Conservation (phyloP, 2,888 invertebrate species). For the Rhamnusium bicolor region DNA sequence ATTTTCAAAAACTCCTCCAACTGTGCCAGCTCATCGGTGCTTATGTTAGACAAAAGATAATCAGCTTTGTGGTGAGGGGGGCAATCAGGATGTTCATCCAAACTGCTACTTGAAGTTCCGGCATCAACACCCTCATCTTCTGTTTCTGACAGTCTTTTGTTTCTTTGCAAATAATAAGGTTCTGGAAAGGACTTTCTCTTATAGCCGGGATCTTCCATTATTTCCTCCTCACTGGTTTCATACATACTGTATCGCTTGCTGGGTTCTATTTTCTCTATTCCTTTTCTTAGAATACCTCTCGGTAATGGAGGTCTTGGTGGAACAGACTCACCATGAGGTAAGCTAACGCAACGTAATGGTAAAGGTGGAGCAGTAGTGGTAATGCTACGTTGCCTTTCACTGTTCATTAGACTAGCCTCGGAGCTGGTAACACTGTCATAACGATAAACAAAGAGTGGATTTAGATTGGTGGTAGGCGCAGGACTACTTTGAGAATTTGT, state of each 20-base stretch:
- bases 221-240: constrained; percentile 77
- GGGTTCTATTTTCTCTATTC: constrained; percentile 51
- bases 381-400: constrained; percentile 72
- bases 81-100: constrained; percentile 74
- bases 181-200: constrained; percentile 86
- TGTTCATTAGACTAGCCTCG: constrained; percentile 79
- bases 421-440: constrained; percentile 85
- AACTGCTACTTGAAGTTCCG: constrained; percentile 73
- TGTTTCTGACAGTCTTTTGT: constrained; percentile 69
- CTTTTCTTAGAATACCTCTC: constrained; percentile 77
- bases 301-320: constrained; percentile 81
- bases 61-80: constrained; percentile 53
- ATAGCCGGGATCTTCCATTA: constrained; percentile 70
- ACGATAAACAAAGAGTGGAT: constrained; percentile 86
- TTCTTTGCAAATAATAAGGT: constrained; percentile 71
- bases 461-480: constrained; percentile 75
- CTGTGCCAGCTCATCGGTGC: constrained; percentile 78
- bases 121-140: constrained; percentile 77
- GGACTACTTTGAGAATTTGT: constrained; percentile 84
- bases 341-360: constrained; percentile 80
- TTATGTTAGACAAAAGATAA: constrained; percentile 69
- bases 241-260: constrained; percentile 82
- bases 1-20: constrained; percentile 81
- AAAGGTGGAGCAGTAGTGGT: constrained; percentile 72
- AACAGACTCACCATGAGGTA: constrained; percentile 75